Base-by-base conservation (phyloP, 2,888 invertebrate genomes). In the Penaeus monodon region DNA sequence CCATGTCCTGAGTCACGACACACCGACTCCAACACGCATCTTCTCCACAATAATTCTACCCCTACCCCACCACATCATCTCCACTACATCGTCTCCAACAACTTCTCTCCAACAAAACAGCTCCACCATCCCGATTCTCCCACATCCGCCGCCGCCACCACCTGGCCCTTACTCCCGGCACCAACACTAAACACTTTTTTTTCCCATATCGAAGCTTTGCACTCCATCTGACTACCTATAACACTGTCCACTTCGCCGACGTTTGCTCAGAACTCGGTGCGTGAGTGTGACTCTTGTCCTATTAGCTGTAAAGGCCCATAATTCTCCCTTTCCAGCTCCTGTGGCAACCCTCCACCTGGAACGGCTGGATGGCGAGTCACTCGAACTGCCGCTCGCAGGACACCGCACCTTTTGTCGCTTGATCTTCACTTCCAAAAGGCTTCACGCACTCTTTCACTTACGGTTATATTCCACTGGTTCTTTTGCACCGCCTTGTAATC, bases 341-440 rank as follows among this genome's bases (percentile, higher is more conserved):
- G 44, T 86, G 86, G 86, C 86, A 86, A 86, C 86, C 57, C n/a
- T 22, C 17, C 70, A 44, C 79, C 85, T 86, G 86, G 86, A 86
- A 86, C 77, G 81, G 82, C 76, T 86, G 86, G 86, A 76, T 86
- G 86, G 82, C 82, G 78, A 84, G 78, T 78, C 84, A 78, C 84
- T 84, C 63, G 70, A 82, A 73, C 73, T 77, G 57, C 17, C 77
- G 57, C 77, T 57, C n/a, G 24, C n/a, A 77, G 14, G 2, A n/a
- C n/a, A 24, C 77, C 33, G 57, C 57, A 57, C 77, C 33, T 57
- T 44, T 17, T n/a, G 33, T 24, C 22, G 64, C 64, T 64, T 82
- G 20, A 44, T 27, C 63, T 63, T 63, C 63, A 68, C 70, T 81
- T 73, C 33, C 57, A 27, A 64, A 57, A 64, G 14, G 63, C 82